A percentile compares a stretch with the other conserved stretches of the same genome.
Evolutionary conservation across 2,113 vertebrate species (phyloP).

Genomic region (Anoura caudifer): DNA sequence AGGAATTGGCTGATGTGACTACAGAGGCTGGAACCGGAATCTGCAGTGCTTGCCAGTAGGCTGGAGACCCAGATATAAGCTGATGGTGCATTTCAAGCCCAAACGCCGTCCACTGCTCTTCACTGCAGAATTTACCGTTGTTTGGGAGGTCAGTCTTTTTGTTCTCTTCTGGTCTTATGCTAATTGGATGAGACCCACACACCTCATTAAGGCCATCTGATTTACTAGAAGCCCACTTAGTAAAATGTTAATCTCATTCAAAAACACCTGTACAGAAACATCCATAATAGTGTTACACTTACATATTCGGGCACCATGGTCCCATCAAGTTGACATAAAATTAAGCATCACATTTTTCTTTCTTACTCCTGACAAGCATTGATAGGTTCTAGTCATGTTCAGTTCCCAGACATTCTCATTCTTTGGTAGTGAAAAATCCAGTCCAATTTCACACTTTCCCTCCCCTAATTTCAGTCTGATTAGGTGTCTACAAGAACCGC

Average conservation of each 20-base stretch:
- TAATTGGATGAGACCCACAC: neutral
- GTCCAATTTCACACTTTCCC: neutral
- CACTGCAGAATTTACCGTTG: neutral
- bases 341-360: neutral
- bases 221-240: neutral
- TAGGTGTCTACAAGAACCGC: neutral
- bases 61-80: neutral
- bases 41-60: rapidly evolving
- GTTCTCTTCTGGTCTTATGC: neutral
- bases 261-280: neutral
- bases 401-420: neutral
- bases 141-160: neutral
- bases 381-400: neutral
- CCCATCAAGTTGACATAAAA: neutral
- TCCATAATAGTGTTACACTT: neutral
- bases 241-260: neutral
- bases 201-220: neutral
- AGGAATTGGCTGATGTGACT: neutral
- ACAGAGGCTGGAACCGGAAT: neutral
- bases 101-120: neutral
- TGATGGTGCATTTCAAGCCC: neutral
- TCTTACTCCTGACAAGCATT: neutral
- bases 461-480: neutral
- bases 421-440: neutral
- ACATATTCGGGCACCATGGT: rapidly evolving